A percentile compares a stretch with the other conserved stretches of the same genome.
These are phyloP conservation scores for Neomorphus geoffroyi DNA, from an alignment of 2,797 vertebrate genomes.

Conservation along the genomic window DNA sequence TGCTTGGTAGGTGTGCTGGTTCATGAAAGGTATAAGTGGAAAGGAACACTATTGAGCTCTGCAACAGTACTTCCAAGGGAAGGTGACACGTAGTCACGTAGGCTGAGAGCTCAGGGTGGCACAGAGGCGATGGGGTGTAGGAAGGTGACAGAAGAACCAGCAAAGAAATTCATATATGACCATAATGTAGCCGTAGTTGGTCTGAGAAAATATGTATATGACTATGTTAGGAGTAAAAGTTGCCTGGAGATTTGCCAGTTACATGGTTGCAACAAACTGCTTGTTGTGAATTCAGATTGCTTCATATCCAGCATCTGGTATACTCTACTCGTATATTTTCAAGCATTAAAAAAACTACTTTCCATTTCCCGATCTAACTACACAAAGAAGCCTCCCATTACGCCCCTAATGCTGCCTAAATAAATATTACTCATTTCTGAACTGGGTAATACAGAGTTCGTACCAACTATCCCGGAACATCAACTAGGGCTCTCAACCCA, in stretches of 20 bases:
- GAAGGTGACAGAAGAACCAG: not conserved
- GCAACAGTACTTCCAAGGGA: not conserved
- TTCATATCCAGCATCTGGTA: not conserved
- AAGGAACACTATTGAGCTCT: not conserved
- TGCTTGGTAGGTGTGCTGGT: not conserved
- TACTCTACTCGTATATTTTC: not conserved
- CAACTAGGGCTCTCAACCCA: not conserved
- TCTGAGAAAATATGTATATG: not conserved
- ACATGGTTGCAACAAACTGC: not conserved
- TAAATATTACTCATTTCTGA: not conserved
- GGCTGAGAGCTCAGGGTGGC: not conserved
- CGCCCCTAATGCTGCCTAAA: not conserved
- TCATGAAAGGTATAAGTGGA: not conserved
- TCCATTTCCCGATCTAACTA: not conserved
- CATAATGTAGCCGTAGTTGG: not conserved
- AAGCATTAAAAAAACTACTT: not conserved
- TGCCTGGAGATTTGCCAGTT: not conserved
- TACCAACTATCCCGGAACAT: not conserved
- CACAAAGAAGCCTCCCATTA: not conserved
- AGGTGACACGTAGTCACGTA: accelerated
- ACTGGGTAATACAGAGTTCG: not conserved
- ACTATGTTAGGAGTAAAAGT: not conserved
- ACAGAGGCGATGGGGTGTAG: not conserved
- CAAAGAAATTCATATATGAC: not conserved
- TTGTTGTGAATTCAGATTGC: not conserved